Conservation (phyloP, 1,140 invertebrate genomes). For the Drosophila saltans region DNA sequence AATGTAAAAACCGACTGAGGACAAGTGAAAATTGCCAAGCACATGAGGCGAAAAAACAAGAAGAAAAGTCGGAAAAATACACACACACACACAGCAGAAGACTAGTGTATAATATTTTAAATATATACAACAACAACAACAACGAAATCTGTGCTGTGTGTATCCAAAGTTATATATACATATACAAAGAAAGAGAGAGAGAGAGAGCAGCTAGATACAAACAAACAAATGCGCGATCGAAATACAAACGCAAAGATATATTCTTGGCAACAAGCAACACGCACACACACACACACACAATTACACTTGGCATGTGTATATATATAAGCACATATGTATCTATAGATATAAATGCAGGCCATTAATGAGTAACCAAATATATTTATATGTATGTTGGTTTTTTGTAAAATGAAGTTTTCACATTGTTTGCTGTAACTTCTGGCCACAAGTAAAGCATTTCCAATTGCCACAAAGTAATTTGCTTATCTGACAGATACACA, state of each 20-base stretch:
- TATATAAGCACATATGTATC: constrained; percentile 11
- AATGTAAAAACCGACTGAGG: constrained; percentile 81
- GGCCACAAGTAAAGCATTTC: constrained; percentile 47
- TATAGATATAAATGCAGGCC: constrained; percentile 40
- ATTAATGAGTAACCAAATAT: constrained; percentile 68
- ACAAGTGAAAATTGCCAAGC: constrained; percentile 78
- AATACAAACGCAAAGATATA: constrained; percentile 73
- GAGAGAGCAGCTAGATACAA: constrained; percentile 50
- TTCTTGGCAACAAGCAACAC: constrained; percentile 54
- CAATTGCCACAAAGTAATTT: constrained; percentile 44
- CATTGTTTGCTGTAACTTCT: constrained; percentile 49
- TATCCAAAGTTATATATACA: constrained; percentile 42
- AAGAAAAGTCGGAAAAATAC: constrained; percentile 4
- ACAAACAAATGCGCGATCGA: constrained; percentile 67
- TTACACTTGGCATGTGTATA: constrained; percentile 9
- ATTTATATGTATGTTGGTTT: constrained; percentile 25
- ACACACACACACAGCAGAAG: constrained; percentile 43
- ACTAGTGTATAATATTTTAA: constrained; percentile 76
- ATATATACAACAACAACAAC: constrained; percentile 67
- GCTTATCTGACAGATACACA: constrained; percentile 16
- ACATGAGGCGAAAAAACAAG: constrained; percentile 45
- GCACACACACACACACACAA: neutral
- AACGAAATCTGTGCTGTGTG: constrained; percentile 35
- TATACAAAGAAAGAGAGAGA: constrained; percentile 33
- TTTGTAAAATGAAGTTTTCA: constrained; percentile 56